These are phyloP conservation scores for Chrysogorgia sp. DNA, from an alignment of 92 coral and sea anemone species.

Conservation along the genomic window DNA sequence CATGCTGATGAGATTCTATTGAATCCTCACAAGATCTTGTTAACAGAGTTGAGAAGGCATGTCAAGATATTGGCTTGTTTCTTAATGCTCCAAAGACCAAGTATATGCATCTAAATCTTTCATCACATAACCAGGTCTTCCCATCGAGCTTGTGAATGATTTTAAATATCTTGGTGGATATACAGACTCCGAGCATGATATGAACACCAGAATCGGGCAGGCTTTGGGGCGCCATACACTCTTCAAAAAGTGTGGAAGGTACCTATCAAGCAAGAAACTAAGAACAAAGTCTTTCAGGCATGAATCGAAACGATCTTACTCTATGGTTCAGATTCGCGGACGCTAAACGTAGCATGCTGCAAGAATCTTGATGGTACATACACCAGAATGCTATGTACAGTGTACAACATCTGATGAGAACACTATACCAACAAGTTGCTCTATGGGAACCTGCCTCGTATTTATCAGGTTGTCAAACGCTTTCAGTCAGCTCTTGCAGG, in stretches of 20 bases:
- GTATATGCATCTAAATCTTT: not conserved
- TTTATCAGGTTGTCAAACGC: conserved; percentile 22
- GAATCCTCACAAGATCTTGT: conserved; percentile 12
- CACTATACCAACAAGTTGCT: conserved; percentile 34
- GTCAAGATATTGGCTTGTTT: conserved; percentile 10
- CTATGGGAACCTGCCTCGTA: conserved; percentile 35
- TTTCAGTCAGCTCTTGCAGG: too few relatives aligned
- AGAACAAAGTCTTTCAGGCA: conserved; percentile 15
- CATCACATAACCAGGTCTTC: not conserved
- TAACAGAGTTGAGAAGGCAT: conserved; percentile 32
- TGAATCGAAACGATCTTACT: conserved; percentile 5
- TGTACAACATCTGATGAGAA: conserved; percentile 26
- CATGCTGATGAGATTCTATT: conserved; percentile 20
- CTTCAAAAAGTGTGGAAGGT: conserved; percentile 28
- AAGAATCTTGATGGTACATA: conserved; percentile 53
- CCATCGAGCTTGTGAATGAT: conserved; percentile 21
- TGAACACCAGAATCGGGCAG: conserved; percentile 8
- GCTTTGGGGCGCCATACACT: conserved; percentile 31
- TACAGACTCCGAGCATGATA: not conserved
- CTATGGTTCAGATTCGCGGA: conserved; percentile 24
- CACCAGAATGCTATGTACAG: conserved; percentile 47
- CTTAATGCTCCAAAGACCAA: conserved; percentile 23
- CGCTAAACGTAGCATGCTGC: conserved; percentile 21
- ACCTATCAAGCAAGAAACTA: not conserved
- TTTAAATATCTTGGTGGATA: conserved; percentile 40